Evolutionary conservation across 2,888 invertebrate species (phyloP), one percentile per base, ranked within the genome.

Genomic region (Drosophila acutilabella): DNA sequence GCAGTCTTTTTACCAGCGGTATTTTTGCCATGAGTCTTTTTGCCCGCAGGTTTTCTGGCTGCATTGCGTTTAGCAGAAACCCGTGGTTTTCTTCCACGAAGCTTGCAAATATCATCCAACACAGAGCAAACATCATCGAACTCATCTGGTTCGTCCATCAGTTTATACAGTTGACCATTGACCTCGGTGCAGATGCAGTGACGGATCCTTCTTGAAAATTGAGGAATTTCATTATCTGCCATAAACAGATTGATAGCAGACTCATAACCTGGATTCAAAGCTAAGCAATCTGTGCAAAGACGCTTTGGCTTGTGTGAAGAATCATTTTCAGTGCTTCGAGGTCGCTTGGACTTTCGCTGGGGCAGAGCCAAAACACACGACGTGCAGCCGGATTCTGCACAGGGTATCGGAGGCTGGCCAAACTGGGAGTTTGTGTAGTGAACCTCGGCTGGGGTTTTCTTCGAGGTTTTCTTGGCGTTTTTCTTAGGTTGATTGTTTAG

Each of bases 391-490:
- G 60, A 45, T 8, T 2, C 7, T 1, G 2, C 30, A 7, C 51
- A 41, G 5, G 36, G 23, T 4, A 59, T 10, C 10, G 26, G 0
- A 4, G 1, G 0, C 1, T 7, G n/a, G 1, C 54, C 40, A 8
- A 71, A 72, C 5, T 62, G 38, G 0, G 72, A 44, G 33, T 72
- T 72, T 0, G 40, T 45, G 33, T 72, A 72, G 4, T 77, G 48
- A 0, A 72, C 16, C 23, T 57, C 16, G 0, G 71, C 71, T 8
- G 4, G 0, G 2, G 0, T 0, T 8, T 16, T 23, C 2, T 2
- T 10, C 0, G 0, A 0, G 14, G 0, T 7, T 16, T 0, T 4
- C 1, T 4, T 6, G 3, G 10, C 13, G 8, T 36, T 36, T 30
- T 30, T 30, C 26, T 8, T 26, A 13, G 0, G 1, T 4, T 10